These are phyloP conservation scores for Hirtodrosophila histrioides DNA, from an alignment of 2,888 invertebrate genomes.

Conservation along the genomic window DNA sequence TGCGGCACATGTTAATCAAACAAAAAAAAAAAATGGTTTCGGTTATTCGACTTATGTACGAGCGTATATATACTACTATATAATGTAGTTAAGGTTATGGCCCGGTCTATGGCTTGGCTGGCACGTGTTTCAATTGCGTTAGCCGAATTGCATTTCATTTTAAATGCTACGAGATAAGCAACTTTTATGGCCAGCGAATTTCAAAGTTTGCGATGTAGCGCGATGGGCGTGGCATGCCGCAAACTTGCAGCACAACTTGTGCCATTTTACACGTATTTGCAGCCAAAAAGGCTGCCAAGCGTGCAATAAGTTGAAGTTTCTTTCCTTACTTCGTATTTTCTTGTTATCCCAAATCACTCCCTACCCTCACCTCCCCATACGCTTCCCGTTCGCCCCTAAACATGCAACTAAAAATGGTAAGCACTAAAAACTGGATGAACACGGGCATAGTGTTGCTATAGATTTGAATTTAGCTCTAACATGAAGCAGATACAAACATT, in stretches of 20 bases:
- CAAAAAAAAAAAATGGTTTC: slow-evolving; percentile 2
- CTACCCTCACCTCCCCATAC: not conserved
- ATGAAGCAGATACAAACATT: slow-evolving; percentile 3
- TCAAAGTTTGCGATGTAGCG: slow-evolving; percentile 18
- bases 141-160: slow-evolving; percentile 73
- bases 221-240: slow-evolving; percentile 29
- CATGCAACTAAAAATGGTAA: slow-evolving; percentile 35
- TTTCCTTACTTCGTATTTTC: slow-evolving; percentile 1
- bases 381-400: not conserved
- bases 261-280: slow-evolving; percentile 49
- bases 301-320: slow-evolving; percentile 39
- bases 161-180: slow-evolving; percentile 64
- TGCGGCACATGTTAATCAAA: slow-evolving; percentile 33
- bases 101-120: slow-evolving; percentile 18
- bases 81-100: slow-evolving; percentile 17
- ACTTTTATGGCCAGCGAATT: slow-evolving; percentile 57
- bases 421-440: slow-evolving; percentile 31
- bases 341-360: not conserved
- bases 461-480: slow-evolving; percentile 32
- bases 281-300: slow-evolving; percentile 55
- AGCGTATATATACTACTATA: not conserved
- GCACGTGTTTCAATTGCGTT: slow-evolving; percentile 73
- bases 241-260: slow-evolving; percentile 38
- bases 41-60: slow-evolving; percentile 5
- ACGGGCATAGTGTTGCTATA: slow-evolving; percentile 31